Base-by-base conservation (phyloP, 1,140 invertebrate genomes). In the Latrodectus geometricus region DNA sequence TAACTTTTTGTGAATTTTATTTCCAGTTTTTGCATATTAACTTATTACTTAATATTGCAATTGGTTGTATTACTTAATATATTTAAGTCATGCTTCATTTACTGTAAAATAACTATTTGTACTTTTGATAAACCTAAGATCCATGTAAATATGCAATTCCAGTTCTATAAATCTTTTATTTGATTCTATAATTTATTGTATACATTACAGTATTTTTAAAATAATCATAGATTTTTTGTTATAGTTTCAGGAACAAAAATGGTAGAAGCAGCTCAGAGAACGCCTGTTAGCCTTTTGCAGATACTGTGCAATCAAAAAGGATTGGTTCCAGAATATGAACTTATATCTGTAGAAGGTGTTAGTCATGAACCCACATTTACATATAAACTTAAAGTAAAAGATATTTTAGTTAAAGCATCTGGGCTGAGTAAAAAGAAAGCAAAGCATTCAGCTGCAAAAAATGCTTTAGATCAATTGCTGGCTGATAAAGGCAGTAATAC, bases 351-450 rank as follows among this genome's bases (percentile, higher is more conserved):
- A 89, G 97, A 99, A 90, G 98, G 97, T 7, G 96, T 96, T 89
- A 96, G 98, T 56, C 97, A 98, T 92, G 97, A 98, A 90, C 98
- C 98, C 4, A 97, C 96, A 4, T 99, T 99, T 92, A 94, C 97
- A 73, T 98, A 98, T 91, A 92, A 78, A 73, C 88, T 90, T 23
- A 12, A 56, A 69, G 75, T 90, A 88, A 91, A 92, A 90, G 91
- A 93, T 91, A 91, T 92, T 92, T 52, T 49, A 93, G 96, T 96
- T 70, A 96, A 95, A 92, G 96, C 96, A n/a, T 96, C 96, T 61
- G 97, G 97, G 0, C 94, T 97, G 72, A 98, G 97, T n/a, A 99
- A 99, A 91, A 99, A 99, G 91, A 97, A 98, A 92, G 97, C 97
- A 0, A 98, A 98, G 91, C 97, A 99, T 92, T 94, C 95, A 49